phyloP scores from a whole-genome alignment of 2,888 invertebrate genomes.

The Sabatieria punctata region DNA sequence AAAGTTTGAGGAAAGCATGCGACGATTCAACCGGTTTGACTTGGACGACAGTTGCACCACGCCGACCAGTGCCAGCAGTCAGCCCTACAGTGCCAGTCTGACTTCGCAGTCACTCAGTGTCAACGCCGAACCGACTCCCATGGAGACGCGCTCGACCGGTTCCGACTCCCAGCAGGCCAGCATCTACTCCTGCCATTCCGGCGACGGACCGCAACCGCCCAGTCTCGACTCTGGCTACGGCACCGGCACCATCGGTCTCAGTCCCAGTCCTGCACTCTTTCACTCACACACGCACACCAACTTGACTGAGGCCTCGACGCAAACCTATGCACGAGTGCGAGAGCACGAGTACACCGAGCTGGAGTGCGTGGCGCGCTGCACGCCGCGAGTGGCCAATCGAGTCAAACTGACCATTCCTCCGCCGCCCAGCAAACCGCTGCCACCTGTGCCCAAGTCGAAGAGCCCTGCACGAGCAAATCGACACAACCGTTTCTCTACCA shows the following conservation, averaged over 20 bases:
- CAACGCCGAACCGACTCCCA: background rate
- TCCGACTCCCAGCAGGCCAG: background rate
- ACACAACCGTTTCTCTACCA: too few relatives aligned
- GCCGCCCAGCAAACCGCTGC: conserved; percentile 8
- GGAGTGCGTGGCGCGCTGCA: background rate
- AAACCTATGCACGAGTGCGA: too few relatives aligned
- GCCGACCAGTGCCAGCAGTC: conserved; percentile 8
- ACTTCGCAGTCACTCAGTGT: too few relatives aligned
- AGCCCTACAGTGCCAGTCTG: conserved; percentile 2
- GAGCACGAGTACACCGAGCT: conserved; percentile 9
- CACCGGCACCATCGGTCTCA: background rate
- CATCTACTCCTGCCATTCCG: background rate
- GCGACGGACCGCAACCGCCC: background rate
- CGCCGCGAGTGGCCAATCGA: background rate
- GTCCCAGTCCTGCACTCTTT: background rate
- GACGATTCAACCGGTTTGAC: conserved; percentile 6
- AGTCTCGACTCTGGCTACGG: conserved; percentile 10
- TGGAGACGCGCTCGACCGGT: background rate
- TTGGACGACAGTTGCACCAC: conserved; percentile 10
- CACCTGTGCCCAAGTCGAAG: conserved; percentile 8
- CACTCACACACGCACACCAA: background rate
- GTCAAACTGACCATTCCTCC: conserved; percentile 5
- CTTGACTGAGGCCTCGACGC: background rate
- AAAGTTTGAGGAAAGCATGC: conserved; percentile 4
- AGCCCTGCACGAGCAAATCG: too few relatives aligned